phyloP scores from a whole-genome alignment of 2,888 invertebrate species.

The Lamellibrachia columna region DNA sequence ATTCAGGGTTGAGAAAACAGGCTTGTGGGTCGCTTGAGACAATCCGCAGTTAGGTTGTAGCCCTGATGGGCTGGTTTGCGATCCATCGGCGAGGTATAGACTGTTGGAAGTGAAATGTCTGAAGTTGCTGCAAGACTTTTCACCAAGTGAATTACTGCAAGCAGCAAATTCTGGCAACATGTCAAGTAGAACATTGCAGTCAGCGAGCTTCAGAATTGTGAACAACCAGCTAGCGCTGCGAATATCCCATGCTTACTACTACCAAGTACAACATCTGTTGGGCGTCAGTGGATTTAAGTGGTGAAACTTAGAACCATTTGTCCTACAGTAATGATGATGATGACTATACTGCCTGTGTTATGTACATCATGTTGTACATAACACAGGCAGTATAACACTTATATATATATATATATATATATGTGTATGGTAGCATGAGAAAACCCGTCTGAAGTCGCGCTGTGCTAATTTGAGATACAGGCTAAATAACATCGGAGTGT shows the following conservation, averaged over 20 bases:
- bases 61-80: neutral
- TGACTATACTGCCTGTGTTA: neutral
- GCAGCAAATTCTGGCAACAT: too few species aligned
- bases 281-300: neutral
- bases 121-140: neutral
- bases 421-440: too few species aligned
- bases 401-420: too few species aligned
- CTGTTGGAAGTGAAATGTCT: neutral
- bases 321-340: neutral
- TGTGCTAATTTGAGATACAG: too few species aligned
- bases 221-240: neutral
- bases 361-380: too few species aligned
- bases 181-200: neutral
- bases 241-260: neutral
- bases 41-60: neutral
- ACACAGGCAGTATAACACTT: too few species aligned
- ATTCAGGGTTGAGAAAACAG: neutral
- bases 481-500: too few species aligned
- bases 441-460: too few species aligned
- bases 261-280: neutral
- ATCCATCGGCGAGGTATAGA: neutral
- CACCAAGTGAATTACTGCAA: neutral
- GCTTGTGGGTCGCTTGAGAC: neutral
- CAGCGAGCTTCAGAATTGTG: neutral
- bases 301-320: neutral